Base-by-base conservation (phyloP, 2,888 invertebrate species). In the Gibbula magus region DNA sequence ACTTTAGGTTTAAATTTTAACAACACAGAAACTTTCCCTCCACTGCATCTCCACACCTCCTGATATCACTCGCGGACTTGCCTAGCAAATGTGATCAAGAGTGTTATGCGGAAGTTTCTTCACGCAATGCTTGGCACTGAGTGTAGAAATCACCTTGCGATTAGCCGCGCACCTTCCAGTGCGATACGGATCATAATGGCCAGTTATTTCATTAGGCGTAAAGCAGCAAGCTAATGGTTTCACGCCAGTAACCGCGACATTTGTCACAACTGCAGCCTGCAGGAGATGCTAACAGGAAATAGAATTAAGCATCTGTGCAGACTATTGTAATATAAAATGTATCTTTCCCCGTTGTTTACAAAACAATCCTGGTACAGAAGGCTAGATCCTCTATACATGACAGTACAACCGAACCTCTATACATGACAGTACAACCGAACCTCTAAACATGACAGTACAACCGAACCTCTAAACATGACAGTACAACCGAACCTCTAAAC, bases 1-100 rank as follows among this genome's bases (percentile, higher is more conserved):
- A 61, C 61, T 61, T 61, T 25, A 61, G 61, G 61, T 61, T 61
- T 61, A 61, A 61, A 61, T 61, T 61, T 25, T 61, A 25, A 61
- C 61, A 61, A 61, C 29, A 32, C 29, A 22, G 61, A 61, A 25
- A 25, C 25, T 61, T 61, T 61, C 29, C 29, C 56, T 8, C 61
- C 16, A 25, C 29, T 18, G 61, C 18, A 61, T 61, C 61, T 61
- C 25, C 29, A 61, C 61, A 61, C 61, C 29, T 22, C 25, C 3
- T 25, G 61, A 8, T 16, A 29, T 61, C 61, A 32, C 61, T 29
- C 16, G 29, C 61, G 29, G 61, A 61, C 29, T 61, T n/a, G 61
- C 25, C 61, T 61, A 18, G 29, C 61, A 61, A 61, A 61, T 61
- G 61, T 5, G 61, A 61, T 61, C 25, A 25, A 61, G 25, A 61